phyloP scores from a whole-genome alignment of 2,888 invertebrate species.

The Corythucha ciliata region DNA sequence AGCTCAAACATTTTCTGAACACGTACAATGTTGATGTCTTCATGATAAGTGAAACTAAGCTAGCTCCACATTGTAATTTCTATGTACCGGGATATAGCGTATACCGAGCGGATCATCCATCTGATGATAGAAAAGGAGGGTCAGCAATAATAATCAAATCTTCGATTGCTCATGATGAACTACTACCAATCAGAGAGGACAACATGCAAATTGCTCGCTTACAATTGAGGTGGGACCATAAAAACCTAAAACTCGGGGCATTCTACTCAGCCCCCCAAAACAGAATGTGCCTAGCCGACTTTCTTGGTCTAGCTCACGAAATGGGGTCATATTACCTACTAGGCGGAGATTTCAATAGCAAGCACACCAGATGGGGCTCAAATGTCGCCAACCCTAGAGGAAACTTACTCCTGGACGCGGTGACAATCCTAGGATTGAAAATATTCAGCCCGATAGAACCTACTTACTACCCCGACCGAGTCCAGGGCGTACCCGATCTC shows the following conservation, averaged over 20 bases:
- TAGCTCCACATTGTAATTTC: neutral
- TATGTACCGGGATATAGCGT: neutral
- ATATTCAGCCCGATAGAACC: neutral
- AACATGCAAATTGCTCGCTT: slow-evolving; percentile 1
- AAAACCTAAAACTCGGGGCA: neutral
- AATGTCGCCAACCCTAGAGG: neutral
- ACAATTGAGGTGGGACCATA: neutral
- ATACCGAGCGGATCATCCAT: neutral
- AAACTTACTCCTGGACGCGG: neutral
- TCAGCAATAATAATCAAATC: slow-evolving; percentile 6
- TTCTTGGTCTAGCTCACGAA: neutral
- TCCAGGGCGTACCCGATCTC: neutral
- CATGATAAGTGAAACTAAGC: neutral
- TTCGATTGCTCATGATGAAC: neutral
- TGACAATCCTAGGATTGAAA: neutral
- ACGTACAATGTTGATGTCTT: neutral
- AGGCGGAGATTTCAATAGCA: slow-evolving; percentile 10
- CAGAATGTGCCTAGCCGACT: neutral
- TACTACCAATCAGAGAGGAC: slow-evolving; percentile 1
- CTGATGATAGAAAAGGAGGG: neutral
- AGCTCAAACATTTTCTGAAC: neutral
- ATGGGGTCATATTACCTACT: neutral
- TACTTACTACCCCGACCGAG: neutral
- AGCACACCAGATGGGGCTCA: neutral
- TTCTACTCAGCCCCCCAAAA: slow-evolving; percentile 7